Percentiles rank a stretch among this genome's conserved stretches.
phyloP scores from a whole-genome alignment of 2,113 vertebrate genomes.

The Bungarus multicinctus region DNA sequence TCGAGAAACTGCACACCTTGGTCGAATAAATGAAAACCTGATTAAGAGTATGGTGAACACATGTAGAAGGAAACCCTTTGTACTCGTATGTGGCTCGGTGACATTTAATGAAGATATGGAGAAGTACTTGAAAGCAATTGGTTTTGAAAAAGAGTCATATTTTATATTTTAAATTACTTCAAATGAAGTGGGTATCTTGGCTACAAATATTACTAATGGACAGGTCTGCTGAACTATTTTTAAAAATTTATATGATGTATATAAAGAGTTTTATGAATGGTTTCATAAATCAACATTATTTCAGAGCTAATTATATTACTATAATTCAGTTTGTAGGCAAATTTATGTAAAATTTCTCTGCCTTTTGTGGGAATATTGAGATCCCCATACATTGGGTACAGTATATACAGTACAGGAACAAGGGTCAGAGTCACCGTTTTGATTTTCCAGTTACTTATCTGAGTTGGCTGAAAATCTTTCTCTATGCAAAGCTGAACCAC shows the following conservation, averaged over 20 bases:
- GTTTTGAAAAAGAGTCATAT: constrained; percentile 61
- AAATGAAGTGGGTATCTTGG: background rate
- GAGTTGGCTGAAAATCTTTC: background rate
- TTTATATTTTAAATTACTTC: constrained; percentile 67
- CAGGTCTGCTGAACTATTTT: background rate
- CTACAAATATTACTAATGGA: background rate
- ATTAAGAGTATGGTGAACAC: constrained; percentile 53
- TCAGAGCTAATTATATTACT: background rate
- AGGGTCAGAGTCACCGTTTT: background rate
- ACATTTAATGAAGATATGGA: constrained; percentile 70
- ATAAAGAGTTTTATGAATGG: background rate
- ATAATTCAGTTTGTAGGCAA: background rate
- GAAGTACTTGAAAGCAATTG: constrained; percentile 56
- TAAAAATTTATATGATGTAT: background rate
- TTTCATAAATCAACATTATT: background rate
- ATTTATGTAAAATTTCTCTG: background rate
- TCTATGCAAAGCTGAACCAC: background rate
- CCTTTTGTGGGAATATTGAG: background rate
- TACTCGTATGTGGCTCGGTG: constrained; percentile 73
- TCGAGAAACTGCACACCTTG: constrained; percentile 61
- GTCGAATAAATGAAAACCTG: constrained; percentile 62
- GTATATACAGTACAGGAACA: background rate
- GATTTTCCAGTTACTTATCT: background rate
- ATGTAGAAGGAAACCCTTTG: constrained; percentile 69
- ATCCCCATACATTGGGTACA: background rate